Evolutionary conservation across 2,113 vertebrate species (phyloP), one percentile per base, ranked within the genome.

Genomic region (Chloropsis cyanopogon): DNA sequence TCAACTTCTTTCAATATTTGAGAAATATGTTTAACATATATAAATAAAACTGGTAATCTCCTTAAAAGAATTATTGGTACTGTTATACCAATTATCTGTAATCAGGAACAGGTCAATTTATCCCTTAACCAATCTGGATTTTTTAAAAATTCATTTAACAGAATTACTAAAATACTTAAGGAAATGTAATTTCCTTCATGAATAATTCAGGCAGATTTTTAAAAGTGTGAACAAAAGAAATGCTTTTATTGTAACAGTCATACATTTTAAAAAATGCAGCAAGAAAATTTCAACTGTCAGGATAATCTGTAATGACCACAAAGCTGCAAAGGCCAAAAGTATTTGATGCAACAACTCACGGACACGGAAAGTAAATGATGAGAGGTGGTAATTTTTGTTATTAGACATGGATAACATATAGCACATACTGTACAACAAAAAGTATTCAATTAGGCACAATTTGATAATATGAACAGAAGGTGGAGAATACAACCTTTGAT

Each of bases 201-300:
- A 96, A 97, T 95, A 96, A 92, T 90, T 92, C 88, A 97, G 83
- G 94, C 91, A 95, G 70, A 95, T 95, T 87, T 93, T 96, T 81
- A 53, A 44, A 91, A 90, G 84, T 54, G 84, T 84, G 86, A 97
- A 94, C 63, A 92, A 89, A 95, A 94, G 10, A 88, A 84, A 93
- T 39, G 39, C 33, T 94, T 97, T 97, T 96, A 97, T 96, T 96
- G 70, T 84, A 96, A 88, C 65, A 96, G 37, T 88, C 77, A 96
- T 95, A 95, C 93, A 95, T 77, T 82, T 90, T 14, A 3, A 49
- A 94, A 92, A 92, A 77, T 24, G 96, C 95, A 97, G 96, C 80
- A 95, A 95, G 93, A 95, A 97, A 97, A 93, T 75, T 39, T 92
- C 87, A 95, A 92, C 90, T 97, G 94, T 96, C 87, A 81, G 69